These are phyloP conservation scores for Venusia cambrica DNA, from an alignment of 2,888 invertebrate genomes.

Conservation along the genomic window DNA sequence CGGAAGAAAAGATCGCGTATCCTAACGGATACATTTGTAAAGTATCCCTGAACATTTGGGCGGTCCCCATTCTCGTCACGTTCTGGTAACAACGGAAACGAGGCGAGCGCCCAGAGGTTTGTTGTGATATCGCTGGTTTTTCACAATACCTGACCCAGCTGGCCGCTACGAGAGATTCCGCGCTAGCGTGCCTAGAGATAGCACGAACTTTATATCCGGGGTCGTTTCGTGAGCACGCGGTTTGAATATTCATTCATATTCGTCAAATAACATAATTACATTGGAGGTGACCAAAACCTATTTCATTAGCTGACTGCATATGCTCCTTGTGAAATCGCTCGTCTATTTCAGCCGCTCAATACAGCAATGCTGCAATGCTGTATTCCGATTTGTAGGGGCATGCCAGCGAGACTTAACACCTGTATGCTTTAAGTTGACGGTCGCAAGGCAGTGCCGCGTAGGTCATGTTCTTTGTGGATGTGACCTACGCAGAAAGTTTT, in stretches of 20 bases:
- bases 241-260: constrained; percentile 12
- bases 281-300: no score
- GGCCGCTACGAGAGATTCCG: constrained; percentile 57
- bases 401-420: no score
- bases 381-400: no score
- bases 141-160: constrained; percentile 71
- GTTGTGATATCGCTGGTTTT: constrained; percentile 75
- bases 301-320: no score
- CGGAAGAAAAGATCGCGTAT: constrained; percentile 68
- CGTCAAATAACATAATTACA: no score
- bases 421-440: no score
- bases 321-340: no score
- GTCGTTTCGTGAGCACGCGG: constrained; percentile 38
- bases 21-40: constrained; percentile 73
- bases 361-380: no score
- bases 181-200: constrained; percentile 49
- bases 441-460: no score
- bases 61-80: constrained; percentile 68
- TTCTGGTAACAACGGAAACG: constrained; percentile 67
- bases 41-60: constrained; percentile 65
- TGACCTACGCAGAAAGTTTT: no score
- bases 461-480: no score
- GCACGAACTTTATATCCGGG: constrained; percentile 55
- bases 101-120: constrained; percentile 70
- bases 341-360: no score